These are phyloP conservation scores for Poicephalus gulielmi DNA, from an alignment of 2,113 vertebrate genomes.

Conservation along the genomic window DNA sequence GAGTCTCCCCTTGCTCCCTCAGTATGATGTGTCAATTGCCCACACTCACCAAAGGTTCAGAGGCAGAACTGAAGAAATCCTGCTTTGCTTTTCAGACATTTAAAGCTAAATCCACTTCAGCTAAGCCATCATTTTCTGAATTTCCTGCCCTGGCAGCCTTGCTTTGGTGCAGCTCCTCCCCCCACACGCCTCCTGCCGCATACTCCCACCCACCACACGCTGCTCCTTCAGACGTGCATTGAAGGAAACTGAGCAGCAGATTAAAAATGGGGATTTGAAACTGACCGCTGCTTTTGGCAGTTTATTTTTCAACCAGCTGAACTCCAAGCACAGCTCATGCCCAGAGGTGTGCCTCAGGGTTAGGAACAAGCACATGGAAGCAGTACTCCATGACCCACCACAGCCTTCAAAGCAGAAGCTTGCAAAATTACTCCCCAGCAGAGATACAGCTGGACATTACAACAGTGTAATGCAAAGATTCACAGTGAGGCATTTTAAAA, in stretches of 20 bases:
- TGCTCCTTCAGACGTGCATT: rapidly evolving
- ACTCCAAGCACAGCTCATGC: background rate
- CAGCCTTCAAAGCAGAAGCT: background rate
- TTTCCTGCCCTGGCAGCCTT: background rate
- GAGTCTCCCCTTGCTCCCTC: background rate
- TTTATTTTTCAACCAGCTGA: background rate
- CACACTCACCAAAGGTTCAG: background rate
- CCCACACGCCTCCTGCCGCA: background rate
- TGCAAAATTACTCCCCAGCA: background rate
- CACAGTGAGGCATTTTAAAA: background rate
- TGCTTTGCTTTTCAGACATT: background rate
- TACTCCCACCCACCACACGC: rapidly evolving
- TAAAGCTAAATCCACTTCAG: background rate
- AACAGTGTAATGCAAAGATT: rapidly evolving
- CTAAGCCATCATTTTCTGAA: background rate
- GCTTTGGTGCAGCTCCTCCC: background rate
- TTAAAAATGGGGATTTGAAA: no score
- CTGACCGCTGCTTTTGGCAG: rapidly evolving
- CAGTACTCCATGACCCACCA: rapidly evolving
- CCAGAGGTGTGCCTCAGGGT: background rate
- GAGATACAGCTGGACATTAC: background rate
- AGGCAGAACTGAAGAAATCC: background rate
- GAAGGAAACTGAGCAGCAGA: background rate
- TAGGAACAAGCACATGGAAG: background rate
- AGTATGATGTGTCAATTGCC: background rate